phyloP scores from a whole-genome alignment of 1,140 invertebrate species.

The Antheraea mylitta region DNA sequence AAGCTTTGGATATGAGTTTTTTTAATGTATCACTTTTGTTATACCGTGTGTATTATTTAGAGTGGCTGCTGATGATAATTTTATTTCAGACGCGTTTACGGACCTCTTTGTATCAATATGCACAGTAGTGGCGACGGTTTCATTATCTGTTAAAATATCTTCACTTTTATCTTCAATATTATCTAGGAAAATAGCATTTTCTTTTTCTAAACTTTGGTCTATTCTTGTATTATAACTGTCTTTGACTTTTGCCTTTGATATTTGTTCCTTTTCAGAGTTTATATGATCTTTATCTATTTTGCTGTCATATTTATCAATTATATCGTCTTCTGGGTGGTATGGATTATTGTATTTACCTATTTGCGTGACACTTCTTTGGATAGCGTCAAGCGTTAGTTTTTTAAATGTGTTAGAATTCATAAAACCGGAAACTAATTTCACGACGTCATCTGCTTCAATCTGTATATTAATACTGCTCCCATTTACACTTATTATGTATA shows the following conservation, averaged over 20 bases:
- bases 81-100: background rate
- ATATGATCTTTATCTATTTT: background rate
- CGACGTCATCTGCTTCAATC: constrained; percentile 9
- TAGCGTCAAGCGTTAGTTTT: background rate
- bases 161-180: constrained; percentile 1
- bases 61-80: background rate
- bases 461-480: constrained; percentile 11
- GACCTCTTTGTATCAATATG: background rate
- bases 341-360: constrained; percentile 7
- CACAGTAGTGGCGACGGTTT: background rate
- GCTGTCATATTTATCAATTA: background rate
- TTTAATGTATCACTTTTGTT: background rate
- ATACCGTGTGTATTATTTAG: background rate
- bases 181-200: constrained; percentile 13
- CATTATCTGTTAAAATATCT: constrained; percentile 14
- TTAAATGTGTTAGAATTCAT: constrained; percentile 9
- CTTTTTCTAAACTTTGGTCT: constrained; percentile 8
- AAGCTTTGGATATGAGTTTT: too few species aligned
- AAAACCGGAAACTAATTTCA: constrained; percentile 1
- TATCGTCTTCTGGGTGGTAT: constrained; percentile 15
- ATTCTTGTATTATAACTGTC: background rate
- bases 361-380: background rate
- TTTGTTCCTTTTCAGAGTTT: background rate
- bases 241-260: background rate
- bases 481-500: background rate